Evolutionary conservation across 2,113 vertebrate species (phyloP), one percentile per base, ranked within the genome.

Genomic region (Podilymbus podiceps): DNA sequence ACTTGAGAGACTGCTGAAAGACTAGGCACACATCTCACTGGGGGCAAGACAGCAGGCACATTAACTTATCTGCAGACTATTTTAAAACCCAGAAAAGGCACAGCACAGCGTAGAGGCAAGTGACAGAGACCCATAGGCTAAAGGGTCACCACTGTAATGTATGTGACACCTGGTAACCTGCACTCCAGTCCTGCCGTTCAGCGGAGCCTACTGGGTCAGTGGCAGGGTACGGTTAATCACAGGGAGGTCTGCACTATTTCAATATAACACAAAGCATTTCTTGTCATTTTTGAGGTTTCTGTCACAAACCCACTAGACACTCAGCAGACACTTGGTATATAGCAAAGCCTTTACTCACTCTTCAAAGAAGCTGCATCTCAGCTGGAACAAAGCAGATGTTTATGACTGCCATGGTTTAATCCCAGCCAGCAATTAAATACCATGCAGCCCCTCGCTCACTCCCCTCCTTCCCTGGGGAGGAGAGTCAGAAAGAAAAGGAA

Each of bases 21-120:
- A 75, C 44, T 49, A 69, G 44, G 58, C 63, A 94, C 87, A 91
- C 93, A 94, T 95, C 89, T 97, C 88, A 75, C 63, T 44, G 64
- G 49, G 67, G 59, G 44, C 66, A 88, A 89, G 71, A 82, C 9
- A 28, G 62, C 71, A 90, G 87, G 80, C 89, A 92, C 64, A 75
- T 68, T 93, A 93, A 88, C 62, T 93, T 95, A 90, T 85, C 89
- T 88, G 74, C 18, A 95, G 90, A 40, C 31, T 16, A 46, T 20
- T 87, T 94, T 64, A 90, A 89, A 89, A 85, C 58, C 55, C 38
- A 83, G 28, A 92, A 89, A 92, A 91, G 47, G 52, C 72, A 82
- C 23, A 90, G 90, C 49, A 74, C 27, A 46, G 25, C 1, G 0
- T 1, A 81, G 68, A 47, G 78, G 28, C 28, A 86, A n/a, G 24